phyloP scores from a whole-genome alignment of 2,888 invertebrate species.

The Gandaritis pyraliata region DNA sequence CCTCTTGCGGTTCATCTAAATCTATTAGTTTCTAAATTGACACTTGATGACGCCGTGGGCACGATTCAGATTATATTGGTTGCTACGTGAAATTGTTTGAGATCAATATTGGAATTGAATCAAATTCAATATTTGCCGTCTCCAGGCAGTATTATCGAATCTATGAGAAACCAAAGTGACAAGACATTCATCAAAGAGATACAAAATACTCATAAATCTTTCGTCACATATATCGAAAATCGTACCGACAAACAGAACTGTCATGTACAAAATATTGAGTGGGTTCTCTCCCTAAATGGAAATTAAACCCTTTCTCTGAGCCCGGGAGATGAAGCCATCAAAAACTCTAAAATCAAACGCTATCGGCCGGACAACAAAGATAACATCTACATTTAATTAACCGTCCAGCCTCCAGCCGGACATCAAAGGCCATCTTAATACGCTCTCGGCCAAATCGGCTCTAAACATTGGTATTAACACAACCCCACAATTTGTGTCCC shows the following conservation, averaged over 20 bases:
- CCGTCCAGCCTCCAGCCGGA: conserved; percentile 50
- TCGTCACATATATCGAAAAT: background rate
- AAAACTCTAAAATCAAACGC: conserved; percentile 52
- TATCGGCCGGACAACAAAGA: conserved; percentile 57
- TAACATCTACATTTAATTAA: conserved; percentile 70
- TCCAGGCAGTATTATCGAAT: background rate
- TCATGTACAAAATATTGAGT: conserved; percentile 17
- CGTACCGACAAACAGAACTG: background rate
- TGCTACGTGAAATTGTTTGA: background rate
- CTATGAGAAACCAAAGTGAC: background rate
- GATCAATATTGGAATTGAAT: conserved; percentile 7
- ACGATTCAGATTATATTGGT: conserved; percentile 40
- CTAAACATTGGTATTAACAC: conserved; percentile 65
- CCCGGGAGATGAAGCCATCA: conserved; percentile 46
- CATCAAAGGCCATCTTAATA: conserved; percentile 81
- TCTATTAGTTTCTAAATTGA: conserved; percentile 38
- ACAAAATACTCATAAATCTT: background rate
- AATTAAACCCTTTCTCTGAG: conserved; percentile 22
- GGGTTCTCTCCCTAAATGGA: conserved; percentile 22
- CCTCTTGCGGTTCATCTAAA: conserved; percentile 63
- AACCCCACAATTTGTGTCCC: conserved; percentile 63
- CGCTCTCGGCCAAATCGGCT: conserved; percentile 77
- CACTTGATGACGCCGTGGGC: conserved; percentile 30
- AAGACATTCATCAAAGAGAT: background rate
- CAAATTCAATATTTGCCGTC: background rate